phyloP scores from a whole-genome alignment of 2,797 vertebrate genomes.

The Acestrorhynchus altus region DNA sequence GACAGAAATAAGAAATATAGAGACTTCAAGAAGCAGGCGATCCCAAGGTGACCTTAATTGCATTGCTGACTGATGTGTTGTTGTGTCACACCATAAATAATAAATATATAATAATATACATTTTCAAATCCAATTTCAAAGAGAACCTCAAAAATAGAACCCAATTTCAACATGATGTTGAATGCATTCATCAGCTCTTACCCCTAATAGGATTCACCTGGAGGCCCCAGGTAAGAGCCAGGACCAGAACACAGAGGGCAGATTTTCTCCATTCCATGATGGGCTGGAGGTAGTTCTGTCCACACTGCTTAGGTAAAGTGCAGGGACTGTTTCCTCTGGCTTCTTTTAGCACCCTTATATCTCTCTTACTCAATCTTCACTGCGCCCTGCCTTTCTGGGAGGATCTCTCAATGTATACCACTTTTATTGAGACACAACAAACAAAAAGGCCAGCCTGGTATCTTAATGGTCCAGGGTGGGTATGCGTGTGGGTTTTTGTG shows the following conservation, averaged over 20 bases:
- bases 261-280: slow-evolving; percentile 68
- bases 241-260: slow-evolving; percentile 64
- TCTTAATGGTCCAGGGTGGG: slow-evolving; percentile 22
- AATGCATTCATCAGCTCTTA: slow-evolving; percentile 30
- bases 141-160: not conserved
- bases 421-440: slow-evolving; percentile 51
- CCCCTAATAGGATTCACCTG: slow-evolving; percentile 29
- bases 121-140: not conserved
- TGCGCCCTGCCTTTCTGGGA: slow-evolving; percentile 32
- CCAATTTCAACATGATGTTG: not conserved
- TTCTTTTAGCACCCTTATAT: slow-evolving; percentile 69
- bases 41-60: not conserved
- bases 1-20: too few species aligned
- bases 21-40: not conserved
- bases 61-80: not conserved
- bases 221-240: slow-evolving; percentile 49
- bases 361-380: not conserved
- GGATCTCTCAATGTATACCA: slow-evolving; percentile 20
- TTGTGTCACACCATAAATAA: not conserved
- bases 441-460: slow-evolving; percentile 31
- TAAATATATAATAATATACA: too few species aligned
- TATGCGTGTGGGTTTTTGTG: slow-evolving; percentile 1
- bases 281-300: slow-evolving; percentile 44
- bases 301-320: slow-evolving; percentile 47
- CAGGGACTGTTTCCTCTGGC: not conserved